Evolutionary conservation across 2,113 vertebrate species (phyloP), one percentile per base, ranked within the genome.

Genomic region (Calypte anna): DNA sequence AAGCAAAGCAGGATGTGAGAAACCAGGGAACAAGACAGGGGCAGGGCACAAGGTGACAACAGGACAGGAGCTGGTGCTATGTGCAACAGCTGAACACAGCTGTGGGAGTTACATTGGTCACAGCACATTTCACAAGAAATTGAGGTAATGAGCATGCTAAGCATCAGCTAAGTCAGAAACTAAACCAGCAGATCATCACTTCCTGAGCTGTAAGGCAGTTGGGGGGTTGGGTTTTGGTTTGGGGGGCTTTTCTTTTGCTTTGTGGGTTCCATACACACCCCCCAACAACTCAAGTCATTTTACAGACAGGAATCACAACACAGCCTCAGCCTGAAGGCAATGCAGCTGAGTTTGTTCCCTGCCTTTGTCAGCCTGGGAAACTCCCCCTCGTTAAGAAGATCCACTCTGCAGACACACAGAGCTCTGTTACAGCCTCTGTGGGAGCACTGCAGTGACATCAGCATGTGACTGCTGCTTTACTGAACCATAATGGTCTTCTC

Each of bases 21-120:
- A 55, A 76, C 4, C 2, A 19, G 9, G 23, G 55, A 61, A 6
- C 2, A 3, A 8, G 19, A 25, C 38, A 14, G 46, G 2, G 0
- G 1, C 23, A 3, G 64, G 28, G 66, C 28, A 46, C 10, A 3
- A 33, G 64, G 66, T 36, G 20, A n/a, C 28, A 62, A 62, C 48
- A 33, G 67, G 30, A n/a, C 13, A 14, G 31, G 50, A 33, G 66
- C 54, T 13, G 53, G 46, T 38, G 53, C 19, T 3, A 22, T 18
- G 13, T 4, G 3, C 53, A 14, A 53, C 25, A 80, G 72, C 86
- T 55, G 43, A 59, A 9, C 25, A 3, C 16, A 15, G 64, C 61
- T n/a, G 43, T 4, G 3, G 6, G 10, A 3, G 12, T n/a, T 10
- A 5, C 3, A 21, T 15, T 3, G 53, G 53, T 55, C 82, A 59